Base-by-base conservation (phyloP, 30 jellyfish, hydroid and myxozoan genomes). In the Aurelia sp. region DNA sequence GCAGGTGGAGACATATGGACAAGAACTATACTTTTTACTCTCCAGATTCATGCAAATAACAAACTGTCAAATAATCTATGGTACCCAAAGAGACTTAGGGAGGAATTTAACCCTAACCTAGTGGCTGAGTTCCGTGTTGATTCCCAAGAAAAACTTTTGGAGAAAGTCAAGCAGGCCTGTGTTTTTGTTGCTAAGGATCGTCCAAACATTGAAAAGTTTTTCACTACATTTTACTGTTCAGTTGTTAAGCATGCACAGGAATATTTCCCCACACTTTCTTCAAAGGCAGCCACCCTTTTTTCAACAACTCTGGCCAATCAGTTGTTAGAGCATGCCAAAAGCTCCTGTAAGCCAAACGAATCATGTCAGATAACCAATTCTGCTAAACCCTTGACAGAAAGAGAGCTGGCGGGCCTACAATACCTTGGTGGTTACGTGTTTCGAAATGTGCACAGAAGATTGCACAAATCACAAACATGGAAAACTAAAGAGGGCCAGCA, bases 41-140 rank as follows among this genome's bases (percentile, higher is more conserved):
- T 71, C 62, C 66, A n/a, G 82, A 71, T 23, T 41, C 66, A 71
- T 23, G 47, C 67, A 71, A 51, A 27, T 23, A 51, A 23, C 62
- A 71, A 71, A 51, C 67, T 71, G 16, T 71, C 66, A 44, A 71
- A 71, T 44, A 71, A 18, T 20, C 16, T 71, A 44, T 71, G 82
- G 4, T 47, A 71, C 62, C 82, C 82, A 71, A 41, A 71, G 44
- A 30, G 6, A 71, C 17, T 71, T 71, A 44, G 82, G 61, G 82
- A 71, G 61, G 82, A 71, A 33, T 71, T 50, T 44, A 3, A 27
- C 68, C 61, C 40, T 20, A 71, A 41, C 61, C 23, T 71, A 15
- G 37, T 71, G 31, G 67, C 41, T 41, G 44, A 50, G 66, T 47
- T 71, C 41, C 82, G 3, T 51, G 59, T 23, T 41, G 40, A 40